Evolutionary conservation across 2,888 invertebrate species (phyloP).

Genomic region (Andrena flavipes): DNA sequence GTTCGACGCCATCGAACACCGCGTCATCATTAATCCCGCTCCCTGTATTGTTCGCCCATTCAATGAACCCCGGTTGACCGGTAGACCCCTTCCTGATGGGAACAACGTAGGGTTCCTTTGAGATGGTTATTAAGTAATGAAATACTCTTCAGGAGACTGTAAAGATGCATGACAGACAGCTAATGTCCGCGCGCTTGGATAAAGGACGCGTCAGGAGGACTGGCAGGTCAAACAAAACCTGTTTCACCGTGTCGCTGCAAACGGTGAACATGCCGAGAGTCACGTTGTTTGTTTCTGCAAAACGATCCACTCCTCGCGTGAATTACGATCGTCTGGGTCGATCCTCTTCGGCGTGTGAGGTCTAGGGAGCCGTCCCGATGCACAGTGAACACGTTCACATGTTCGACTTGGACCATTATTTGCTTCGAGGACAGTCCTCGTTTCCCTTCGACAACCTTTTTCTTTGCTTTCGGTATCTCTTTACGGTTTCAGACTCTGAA

Average conservation of each 20-base stretch:
- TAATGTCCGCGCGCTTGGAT: constrained; percentile 57
- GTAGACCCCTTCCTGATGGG: constrained; percentile 20
- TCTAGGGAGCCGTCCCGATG: constrained; percentile 56
- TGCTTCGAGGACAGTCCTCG: constrained; percentile 51
- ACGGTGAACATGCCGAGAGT: constrained; percentile 56
- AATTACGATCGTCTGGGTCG: constrained; percentile 76
- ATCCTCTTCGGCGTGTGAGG: constrained; percentile 72
- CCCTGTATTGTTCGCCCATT: constrained; percentile 17
- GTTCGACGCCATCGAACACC: not conserved
- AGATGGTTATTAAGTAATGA: constrained; percentile 69
- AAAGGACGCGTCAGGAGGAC: constrained; percentile 55
- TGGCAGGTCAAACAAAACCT: constrained; percentile 68
- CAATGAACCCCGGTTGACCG: constrained; percentile 1
- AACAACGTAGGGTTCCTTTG: constrained; percentile 46
- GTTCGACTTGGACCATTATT: constrained; percentile 70
- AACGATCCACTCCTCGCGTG: constrained; percentile 71
- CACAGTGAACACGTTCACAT: constrained; percentile 30
- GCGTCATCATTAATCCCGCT: constrained; percentile 2
- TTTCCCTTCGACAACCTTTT: constrained; percentile 53
- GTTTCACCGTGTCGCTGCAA: constrained; percentile 53
- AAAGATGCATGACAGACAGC: constrained; percentile 67
- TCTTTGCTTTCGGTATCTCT: constrained; percentile 21
- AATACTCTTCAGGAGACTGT: constrained; percentile 55
- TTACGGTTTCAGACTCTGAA: constrained; percentile 8
- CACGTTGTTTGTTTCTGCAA: constrained; percentile 74